Conservation (phyloP, 2,797 vertebrate genomes). For the Thaleichthys pacificus region DNA sequence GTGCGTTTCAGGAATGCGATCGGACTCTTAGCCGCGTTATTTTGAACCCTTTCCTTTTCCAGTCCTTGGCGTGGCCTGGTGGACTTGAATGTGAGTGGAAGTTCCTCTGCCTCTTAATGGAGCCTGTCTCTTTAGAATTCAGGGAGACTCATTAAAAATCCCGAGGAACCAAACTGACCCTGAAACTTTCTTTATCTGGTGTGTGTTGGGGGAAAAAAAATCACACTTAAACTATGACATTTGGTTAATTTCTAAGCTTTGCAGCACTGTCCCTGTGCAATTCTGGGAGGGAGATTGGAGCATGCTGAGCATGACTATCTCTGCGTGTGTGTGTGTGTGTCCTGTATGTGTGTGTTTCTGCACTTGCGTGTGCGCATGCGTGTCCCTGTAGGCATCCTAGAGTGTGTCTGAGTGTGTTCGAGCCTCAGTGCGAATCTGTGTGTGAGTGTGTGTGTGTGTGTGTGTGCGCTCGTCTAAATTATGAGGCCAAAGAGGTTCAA, state of each 20-base stretch:
- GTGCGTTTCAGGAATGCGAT: too few species aligned
- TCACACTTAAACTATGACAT: slow-evolving; percentile 14
- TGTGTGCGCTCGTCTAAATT: slow-evolving; percentile 45
- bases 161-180: background rate
- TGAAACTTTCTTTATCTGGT: slow-evolving; percentile 31
- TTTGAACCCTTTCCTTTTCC: too few species aligned
- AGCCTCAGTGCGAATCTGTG: background rate
- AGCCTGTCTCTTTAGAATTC: too few species aligned
- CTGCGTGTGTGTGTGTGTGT: background rate
- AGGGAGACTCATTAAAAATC: background rate
- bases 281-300: background rate
- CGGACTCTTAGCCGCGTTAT: too few species aligned
- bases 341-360: background rate
- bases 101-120: too few species aligned
- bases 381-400: background rate
- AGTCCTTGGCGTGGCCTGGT: too few species aligned
- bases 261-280: background rate
- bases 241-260: slow-evolving; percentile 15
- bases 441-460: slow-evolving; percentile 19
- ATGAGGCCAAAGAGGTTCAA: slow-evolving; percentile 63
- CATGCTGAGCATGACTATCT: slow-evolving; percentile 1
- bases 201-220: slow-evolving; percentile 6
- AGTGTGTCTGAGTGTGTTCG: background rate
- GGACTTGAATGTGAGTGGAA: too few species aligned
- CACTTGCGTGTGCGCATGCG: slow-evolving; percentile 1